Base-by-base conservation (phyloP, 2,113 vertebrate genomes). In the Dolichallabes microphthalmus region DNA sequence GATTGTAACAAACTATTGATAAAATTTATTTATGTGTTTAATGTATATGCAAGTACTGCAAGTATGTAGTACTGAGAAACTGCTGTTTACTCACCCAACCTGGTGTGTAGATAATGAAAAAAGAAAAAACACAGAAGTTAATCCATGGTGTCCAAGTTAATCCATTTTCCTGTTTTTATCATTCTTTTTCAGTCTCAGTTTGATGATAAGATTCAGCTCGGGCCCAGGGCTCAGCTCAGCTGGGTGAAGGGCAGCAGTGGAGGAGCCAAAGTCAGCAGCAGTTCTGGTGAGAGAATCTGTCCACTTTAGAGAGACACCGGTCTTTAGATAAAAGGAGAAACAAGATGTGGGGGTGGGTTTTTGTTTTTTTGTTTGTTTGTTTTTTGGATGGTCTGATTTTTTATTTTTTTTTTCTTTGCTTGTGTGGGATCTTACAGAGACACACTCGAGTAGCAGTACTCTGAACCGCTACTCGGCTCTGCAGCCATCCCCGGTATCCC, bases 221-320 rank as follows among this genome's bases (percentile, higher is more conserved):
- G 98, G 87, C 98, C 98, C 27, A 96, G 98, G 89, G 97, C 98
- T 90, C 97, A 98, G 90, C 93, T 98, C 92, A 99, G 96, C 87
- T 99, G 98, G 98, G 96, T 96, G 11, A 99, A 99, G 91, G 98
- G 98, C 90, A 99, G 98, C 96, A 99, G 98, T 2, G 98, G 98
- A 79, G 98, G 98, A 91, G 98, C 97, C 15, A 99, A 98, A 93
- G 96, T 96, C 50, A 97, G 95, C 50, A 97, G 95, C 8, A 97
- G 99, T 92, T 94, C 96, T 10, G 98, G 98, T 99, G 78, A 94
- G 78, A 94, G 94, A 74, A 52, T 0, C 61, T n/a, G 11, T 25
- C n/a, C 19, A 12, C 22, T 27, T 27, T 66, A 60, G 13, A 80
- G 32, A 76, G 25, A 3, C 6, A 27, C 2, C 17, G 13, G 50